Evolutionary conservation across 2,888 invertebrate species (phyloP), one percentile per base, ranked within the genome.

Genomic region (Drosophila subsilvestris): DNA sequence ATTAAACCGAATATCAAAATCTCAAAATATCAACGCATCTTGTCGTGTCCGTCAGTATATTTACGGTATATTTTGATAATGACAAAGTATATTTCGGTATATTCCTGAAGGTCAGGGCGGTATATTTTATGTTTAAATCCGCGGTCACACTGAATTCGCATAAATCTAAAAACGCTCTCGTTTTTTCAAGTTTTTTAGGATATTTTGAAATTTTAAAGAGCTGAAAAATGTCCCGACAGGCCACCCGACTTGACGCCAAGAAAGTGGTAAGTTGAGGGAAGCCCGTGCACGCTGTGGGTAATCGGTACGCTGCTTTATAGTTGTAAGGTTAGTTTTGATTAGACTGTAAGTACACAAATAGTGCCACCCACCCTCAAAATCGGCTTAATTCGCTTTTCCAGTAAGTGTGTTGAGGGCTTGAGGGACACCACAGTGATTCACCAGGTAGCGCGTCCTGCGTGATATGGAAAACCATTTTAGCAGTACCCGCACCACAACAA

Each of bases 351-450:
- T 62, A 82, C 65, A 69, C 68, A 74, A 75, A 63, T 76, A 82
- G 90, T 91, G 89, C 86, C 91, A 89, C 83, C 80, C 86, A 91
- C 90, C 80, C 80, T 90, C 88, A 90, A 84, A 84, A 89, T 86
- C 89, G 91, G 89, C 86, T 89, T 90, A 87, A 89, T 91, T 91
- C 91, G 90, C 90, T 92, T 91, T 92, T 92, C 79, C 91, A 92
- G 92, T 92, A 89, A 90, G 78, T 77, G 80, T 78, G 44, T 58
- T 72, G 67, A 76, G 75, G 75, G 76, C 67, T 63, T 71, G 70
- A 69, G 68, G 78, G 72, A 72, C 56, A 55, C 48, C 63, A 51
- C 63, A 51, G 22, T 37, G 44, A 68, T 55, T 79, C 49, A 66
- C 75, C 51, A 71, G 51, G 61, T 37, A 14, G 37, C 37, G 37